Percentiles rank a stretch among this genome's conserved stretches.
phyloP scores from a whole-genome alignment of 2,113 vertebrate species.

The Donacobius atricapilla region DNA sequence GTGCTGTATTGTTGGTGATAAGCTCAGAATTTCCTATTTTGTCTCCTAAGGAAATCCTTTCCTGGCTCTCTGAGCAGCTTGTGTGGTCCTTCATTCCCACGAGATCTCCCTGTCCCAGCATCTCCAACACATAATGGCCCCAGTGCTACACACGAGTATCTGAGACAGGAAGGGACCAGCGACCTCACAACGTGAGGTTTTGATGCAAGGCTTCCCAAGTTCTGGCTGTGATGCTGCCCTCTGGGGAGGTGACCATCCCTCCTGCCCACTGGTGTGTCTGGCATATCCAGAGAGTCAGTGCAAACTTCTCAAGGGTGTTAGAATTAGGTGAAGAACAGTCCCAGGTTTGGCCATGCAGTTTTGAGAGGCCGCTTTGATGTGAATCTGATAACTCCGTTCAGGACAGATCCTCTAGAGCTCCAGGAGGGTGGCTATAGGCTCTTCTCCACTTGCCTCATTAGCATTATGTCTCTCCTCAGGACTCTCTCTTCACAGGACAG shows the following conservation, averaged over 20 bases:
- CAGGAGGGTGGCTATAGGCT: not conserved
- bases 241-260: not conserved
- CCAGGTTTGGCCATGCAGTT: not conserved
- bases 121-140: rapidly evolving
- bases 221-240: rapidly evolving
- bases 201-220: not conserved
- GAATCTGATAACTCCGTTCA: not conserved
- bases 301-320: not conserved
- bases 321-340: not conserved
- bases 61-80: not conserved
- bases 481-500: not conserved
- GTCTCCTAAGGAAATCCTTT: not conserved
- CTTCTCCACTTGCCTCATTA: not conserved
- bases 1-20: not conserved
- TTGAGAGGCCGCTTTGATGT: not conserved
- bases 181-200: rapidly evolving
- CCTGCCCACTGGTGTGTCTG: not conserved
- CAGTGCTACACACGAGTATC: rapidly evolving
- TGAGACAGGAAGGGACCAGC: not conserved
- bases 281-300: not conserved
- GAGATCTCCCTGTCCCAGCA: not conserved
- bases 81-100: not conserved
- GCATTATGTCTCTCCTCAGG: not conserved
- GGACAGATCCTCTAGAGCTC: not conserved
- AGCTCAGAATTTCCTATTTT: not conserved